A percentile compares a stretch with the other conserved stretches of the same genome.
phyloP scores from a whole-genome alignment of 2,888 invertebrate species.

The Rhamphomyia laevipes region DNA sequence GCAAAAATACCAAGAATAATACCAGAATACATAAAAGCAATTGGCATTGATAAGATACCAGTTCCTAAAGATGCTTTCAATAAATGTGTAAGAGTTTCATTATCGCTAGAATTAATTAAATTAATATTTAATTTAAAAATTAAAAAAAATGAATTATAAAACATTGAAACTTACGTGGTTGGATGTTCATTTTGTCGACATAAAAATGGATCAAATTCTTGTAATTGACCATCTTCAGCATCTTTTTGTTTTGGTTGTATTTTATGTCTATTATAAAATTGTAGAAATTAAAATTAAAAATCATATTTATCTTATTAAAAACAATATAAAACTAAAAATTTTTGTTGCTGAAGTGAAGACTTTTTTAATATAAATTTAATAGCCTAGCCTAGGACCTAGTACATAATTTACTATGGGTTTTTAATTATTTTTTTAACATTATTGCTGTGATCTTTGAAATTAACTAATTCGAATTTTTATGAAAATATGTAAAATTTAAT shows the following conservation, averaged over 20 bases:
- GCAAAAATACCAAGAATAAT: conserved; percentile 72
- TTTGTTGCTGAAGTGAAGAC: too few relatives aligned
- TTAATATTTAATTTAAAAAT: background rate
- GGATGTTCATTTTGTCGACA: conserved; percentile 61
- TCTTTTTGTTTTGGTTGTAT: conserved; percentile 39
- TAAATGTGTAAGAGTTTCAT: conserved; percentile 84
- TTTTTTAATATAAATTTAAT: too few relatives aligned
- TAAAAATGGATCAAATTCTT: conserved; percentile 62
- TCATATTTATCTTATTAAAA: too few relatives aligned
- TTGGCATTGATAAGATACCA: conserved; percentile 90
- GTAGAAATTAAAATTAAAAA: too few relatives aligned
- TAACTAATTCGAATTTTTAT: too few relatives aligned
- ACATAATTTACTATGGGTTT: too few relatives aligned
- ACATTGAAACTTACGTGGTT: conserved; percentile 55
- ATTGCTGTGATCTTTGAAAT: too few relatives aligned
- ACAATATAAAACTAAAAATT: too few relatives aligned
- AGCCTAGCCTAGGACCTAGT: too few relatives aligned
- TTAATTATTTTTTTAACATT: too few relatives aligned
- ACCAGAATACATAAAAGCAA: conserved; percentile 80
- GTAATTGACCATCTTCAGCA: conserved; percentile 44
- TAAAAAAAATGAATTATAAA: background rate
- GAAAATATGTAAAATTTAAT: too few relatives aligned
- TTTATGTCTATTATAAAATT: conserved; percentile 33
- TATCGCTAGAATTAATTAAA: conserved; percentile 50
- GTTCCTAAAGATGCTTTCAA: conserved; percentile 94